A percentile compares a stretch with the other conserved stretches of the same genome.
phyloP scores from a whole-genome alignment of 2,797 vertebrate genomes.

The Rhinophrynus dorsalis region DNA sequence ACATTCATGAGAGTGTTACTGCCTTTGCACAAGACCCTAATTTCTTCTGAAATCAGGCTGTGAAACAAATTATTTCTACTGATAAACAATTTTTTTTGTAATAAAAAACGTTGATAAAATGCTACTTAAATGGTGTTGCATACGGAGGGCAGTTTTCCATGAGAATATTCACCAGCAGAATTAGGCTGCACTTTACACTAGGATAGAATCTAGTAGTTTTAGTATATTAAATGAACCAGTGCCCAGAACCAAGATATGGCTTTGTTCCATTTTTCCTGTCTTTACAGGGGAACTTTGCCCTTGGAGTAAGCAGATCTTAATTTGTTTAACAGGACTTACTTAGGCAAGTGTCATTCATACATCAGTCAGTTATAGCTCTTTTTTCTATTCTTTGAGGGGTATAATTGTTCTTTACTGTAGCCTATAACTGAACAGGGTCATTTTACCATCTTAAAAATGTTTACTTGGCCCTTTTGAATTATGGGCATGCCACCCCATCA shows the following conservation, averaged over 20 bases:
- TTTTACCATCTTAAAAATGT: no score
- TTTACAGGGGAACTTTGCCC: no score
- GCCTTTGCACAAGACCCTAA: conserved; percentile 83
- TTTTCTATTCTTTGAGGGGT: no score
- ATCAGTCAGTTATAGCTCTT: no score
- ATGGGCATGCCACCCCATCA: no score
- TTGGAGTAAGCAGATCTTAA: no score
- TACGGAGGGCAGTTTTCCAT: neutral
- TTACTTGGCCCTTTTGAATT: no score
- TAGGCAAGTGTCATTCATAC: no score
- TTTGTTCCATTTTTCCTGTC: neutral
- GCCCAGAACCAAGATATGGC: conserved; percentile 9
- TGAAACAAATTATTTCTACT: conserved; percentile 84
- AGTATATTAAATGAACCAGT: neutral
- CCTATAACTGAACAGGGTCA: no score
- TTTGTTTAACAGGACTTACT: no score
- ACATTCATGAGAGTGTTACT: conserved; percentile 75
- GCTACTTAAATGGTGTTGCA: neutral
- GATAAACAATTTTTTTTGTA: no score
- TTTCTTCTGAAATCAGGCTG: conserved; percentile 79
- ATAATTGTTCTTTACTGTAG: conserved; percentile 1
- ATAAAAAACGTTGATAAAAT: neutral
- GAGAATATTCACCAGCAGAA: conserved; percentile 28
- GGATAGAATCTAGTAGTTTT: conserved; percentile 59
- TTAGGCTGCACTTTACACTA: conserved; percentile 73